These are phyloP conservation scores for Myotis davidii DNA, from an alignment of 2,113 vertebrate genomes.

Conservation along the genomic window DNA sequence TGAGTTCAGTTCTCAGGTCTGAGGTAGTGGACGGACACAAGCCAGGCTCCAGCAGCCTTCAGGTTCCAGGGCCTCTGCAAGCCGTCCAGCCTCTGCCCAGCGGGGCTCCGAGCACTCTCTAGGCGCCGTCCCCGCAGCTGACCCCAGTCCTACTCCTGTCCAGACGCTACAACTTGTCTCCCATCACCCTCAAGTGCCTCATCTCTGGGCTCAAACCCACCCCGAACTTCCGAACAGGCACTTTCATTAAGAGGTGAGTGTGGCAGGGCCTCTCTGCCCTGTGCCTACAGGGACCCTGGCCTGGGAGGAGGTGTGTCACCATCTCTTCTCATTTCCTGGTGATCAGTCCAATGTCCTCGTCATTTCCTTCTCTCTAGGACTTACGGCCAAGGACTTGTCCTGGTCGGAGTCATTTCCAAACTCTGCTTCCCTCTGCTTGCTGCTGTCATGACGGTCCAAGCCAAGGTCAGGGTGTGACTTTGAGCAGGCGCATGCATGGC, in stretches of 20 bases:
- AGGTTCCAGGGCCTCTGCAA: too few relatives aligned
- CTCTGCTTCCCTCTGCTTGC: background rate
- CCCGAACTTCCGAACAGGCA: too few relatives aligned
- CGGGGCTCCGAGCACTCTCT: background rate
- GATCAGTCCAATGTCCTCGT: background rate
- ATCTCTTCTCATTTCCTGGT: slow-evolving; percentile 44
- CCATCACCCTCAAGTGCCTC: background rate
- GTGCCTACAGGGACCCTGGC: background rate
- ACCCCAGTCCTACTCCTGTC: slow-evolving; percentile 6
- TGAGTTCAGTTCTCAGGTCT: background rate
- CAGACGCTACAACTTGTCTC: slow-evolving; percentile 36
- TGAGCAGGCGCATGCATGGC: background rate
- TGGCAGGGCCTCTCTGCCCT: background rate
- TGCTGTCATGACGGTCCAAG: background rate
- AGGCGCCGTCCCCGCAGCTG: background rate
- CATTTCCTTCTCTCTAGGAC: slow-evolving; percentile 32
- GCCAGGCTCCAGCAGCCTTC: background rate
- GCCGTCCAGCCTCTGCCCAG: background rate
- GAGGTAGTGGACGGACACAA: too few relatives aligned
- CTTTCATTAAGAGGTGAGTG: slow-evolving; percentile 1
- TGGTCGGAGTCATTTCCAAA: slow-evolving; percentile 29
- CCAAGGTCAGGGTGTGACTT: background rate
- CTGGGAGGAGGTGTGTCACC: background rate
- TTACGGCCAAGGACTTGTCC: background rate
- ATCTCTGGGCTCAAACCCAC: background rate